Conservation (phyloP, 2,113 vertebrate species). For the Rhegmatorhina hoffmannsi region DNA sequence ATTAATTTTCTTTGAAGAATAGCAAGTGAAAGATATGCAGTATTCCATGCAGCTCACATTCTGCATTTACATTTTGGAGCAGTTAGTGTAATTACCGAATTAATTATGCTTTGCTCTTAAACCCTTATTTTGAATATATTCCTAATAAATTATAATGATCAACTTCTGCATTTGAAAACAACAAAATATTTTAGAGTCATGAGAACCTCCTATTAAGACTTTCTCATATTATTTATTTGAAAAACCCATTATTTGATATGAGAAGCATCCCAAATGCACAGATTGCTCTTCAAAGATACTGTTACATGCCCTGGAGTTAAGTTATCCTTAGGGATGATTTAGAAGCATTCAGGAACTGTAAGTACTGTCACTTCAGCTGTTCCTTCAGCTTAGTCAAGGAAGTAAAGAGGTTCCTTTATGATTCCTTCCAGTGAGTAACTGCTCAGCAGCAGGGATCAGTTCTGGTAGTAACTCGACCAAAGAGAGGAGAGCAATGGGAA, state of each 20-base stretch:
- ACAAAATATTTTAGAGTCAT: not conserved
- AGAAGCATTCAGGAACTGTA: not conserved
- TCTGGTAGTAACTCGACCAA: not conserved
- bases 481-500: not conserved
- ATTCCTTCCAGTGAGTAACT: rapidly evolving
- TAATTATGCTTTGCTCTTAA: not conserved
- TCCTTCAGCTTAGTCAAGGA: not conserved
- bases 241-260: not conserved
- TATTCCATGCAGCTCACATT: not conserved
- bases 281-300: not conserved
- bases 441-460: not conserved
- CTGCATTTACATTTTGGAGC: not conserved
- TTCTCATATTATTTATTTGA: not conserved
- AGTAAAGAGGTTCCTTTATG: not conserved
- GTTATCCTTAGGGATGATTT: not conserved
- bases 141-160: not conserved
- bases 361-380: not conserved
- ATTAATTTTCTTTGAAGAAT: not conserved
- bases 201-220: not conserved
- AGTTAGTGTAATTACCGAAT: not conserved
- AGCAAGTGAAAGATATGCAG: not conserved
- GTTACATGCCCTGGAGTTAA: not conserved
- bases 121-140: not conserved
- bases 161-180: not conserved
- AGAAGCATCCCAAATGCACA: not conserved